phyloP scores from a whole-genome alignment of 2,797 vertebrate species.

The Sebastes variabilis region DNA sequence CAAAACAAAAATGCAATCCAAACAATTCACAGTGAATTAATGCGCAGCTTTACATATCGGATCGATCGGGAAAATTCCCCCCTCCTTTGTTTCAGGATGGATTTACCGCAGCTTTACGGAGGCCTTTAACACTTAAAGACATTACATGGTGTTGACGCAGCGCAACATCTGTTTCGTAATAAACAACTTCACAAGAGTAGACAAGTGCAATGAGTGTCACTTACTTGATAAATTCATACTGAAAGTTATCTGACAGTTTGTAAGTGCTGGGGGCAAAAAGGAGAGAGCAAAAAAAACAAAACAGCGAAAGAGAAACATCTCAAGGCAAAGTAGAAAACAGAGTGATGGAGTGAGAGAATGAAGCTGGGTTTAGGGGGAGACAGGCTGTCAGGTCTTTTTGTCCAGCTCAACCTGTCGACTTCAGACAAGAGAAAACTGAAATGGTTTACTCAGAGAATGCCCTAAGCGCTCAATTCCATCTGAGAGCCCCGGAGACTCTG shows the following conservation, averaged over 20 bases:
- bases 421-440: constrained; percentile 71
- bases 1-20: constrained; percentile 5
- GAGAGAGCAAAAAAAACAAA: neutral
- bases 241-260: constrained; percentile 67
- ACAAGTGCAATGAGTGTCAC: constrained; percentile 47
- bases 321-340: constrained; percentile 63
- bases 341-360: constrained; percentile 62
- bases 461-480: constrained; percentile 61
- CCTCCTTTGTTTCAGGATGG: constrained; percentile 1
- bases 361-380: constrained; percentile 49
- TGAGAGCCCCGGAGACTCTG: constrained; percentile 39
- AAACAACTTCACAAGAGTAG: constrained; percentile 36
- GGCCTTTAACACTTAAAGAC: constrained; percentile 27
- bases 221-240: constrained; percentile 54
- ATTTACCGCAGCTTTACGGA: constrained; percentile 21
- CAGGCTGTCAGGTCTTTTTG: constrained; percentile 71
- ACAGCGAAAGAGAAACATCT: constrained; percentile 56
- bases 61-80: constrained; percentile 9
- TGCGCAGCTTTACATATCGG: constrained; percentile 32
- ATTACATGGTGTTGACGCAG: constrained; percentile 14
- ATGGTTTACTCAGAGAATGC: constrained; percentile 71
- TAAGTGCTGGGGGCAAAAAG: constrained; percentile 45
- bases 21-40: constrained; percentile 24
- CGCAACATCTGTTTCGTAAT: constrained; percentile 41
- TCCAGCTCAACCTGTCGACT: constrained; percentile 71